phyloP scores from a whole-genome alignment of 2,113 vertebrate genomes.

The Dromiciops gliroides region DNA sequence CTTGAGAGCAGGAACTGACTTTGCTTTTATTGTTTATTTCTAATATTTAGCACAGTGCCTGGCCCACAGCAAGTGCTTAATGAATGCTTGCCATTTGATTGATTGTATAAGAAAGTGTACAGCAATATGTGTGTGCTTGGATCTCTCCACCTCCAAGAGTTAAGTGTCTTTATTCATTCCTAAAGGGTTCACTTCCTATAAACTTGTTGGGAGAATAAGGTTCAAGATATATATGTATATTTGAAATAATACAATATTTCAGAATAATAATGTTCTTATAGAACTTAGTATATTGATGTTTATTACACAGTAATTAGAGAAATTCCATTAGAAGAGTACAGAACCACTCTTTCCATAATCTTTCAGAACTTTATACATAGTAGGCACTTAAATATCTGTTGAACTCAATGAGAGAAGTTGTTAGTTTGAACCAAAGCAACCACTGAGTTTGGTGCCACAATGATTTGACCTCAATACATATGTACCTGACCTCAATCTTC shows the following conservation, averaged over 20 bases:
- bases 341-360: not conserved
- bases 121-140: not conserved
- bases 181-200: not conserved
- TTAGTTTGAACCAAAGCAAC: not conserved
- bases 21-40: not conserved
- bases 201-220: not conserved
- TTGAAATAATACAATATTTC: not conserved
- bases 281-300: not conserved
- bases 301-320: not conserved
- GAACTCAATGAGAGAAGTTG: not conserved
- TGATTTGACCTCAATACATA: not conserved
- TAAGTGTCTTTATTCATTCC: not conserved
- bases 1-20: not conserved
- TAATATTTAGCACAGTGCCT: not conserved
- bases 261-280: not conserved
- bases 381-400: not conserved
- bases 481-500: not conserved
- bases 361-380: not conserved
- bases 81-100: not conserved
- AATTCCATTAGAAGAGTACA: not conserved
- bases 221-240: not conserved
- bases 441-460: not conserved
- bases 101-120: not conserved
- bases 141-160: not conserved
- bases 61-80: not conserved